Evolutionary conservation across 1,140 invertebrate genomes (phyloP).

Genomic region (Planococcus citri): DNA sequence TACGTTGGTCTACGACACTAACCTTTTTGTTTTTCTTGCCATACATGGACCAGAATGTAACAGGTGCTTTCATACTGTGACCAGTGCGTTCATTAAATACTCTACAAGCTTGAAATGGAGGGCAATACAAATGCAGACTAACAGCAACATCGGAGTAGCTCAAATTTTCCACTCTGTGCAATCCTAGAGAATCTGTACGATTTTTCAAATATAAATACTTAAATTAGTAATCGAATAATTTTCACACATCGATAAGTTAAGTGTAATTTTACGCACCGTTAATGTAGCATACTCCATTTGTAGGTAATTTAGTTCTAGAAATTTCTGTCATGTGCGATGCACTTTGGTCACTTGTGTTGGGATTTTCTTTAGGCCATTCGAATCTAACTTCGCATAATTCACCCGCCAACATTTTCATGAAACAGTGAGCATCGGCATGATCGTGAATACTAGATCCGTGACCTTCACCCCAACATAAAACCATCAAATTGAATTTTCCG

Average conservation of each 20-base stretch:
- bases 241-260: not conserved
- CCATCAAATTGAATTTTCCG: constrained; percentile 94
- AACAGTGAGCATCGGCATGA: constrained; percentile 91
- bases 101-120: constrained; percentile 77
- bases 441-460: constrained; percentile 92
- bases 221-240: too few relatives aligned
- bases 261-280: constrained; percentile 53
- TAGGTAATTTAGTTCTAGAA: constrained; percentile 45
- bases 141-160: constrained; percentile 77
- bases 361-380: constrained; percentile 48
- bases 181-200: constrained; percentile 69
- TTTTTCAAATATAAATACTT: not conserved
- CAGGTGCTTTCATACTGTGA: constrained; percentile 48
- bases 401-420: constrained; percentile 82
- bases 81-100: constrained; percentile 88
- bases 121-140: constrained; percentile 90
- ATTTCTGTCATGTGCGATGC: constrained; percentile 45
- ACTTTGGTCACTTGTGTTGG: constrained; percentile 34
- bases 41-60: constrained; percentile 86
- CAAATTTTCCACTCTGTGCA: constrained; percentile 92
- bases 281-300: constrained; percentile 85
- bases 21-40: constrained; percentile 46
- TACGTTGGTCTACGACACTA: too few relatives aligned
- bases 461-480: constrained; percentile 93
- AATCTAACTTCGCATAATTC: constrained; percentile 36